These are phyloP conservation scores for Podocnemis expansa DNA, from an alignment of 2,113 vertebrate species.

Conservation along the genomic window DNA sequence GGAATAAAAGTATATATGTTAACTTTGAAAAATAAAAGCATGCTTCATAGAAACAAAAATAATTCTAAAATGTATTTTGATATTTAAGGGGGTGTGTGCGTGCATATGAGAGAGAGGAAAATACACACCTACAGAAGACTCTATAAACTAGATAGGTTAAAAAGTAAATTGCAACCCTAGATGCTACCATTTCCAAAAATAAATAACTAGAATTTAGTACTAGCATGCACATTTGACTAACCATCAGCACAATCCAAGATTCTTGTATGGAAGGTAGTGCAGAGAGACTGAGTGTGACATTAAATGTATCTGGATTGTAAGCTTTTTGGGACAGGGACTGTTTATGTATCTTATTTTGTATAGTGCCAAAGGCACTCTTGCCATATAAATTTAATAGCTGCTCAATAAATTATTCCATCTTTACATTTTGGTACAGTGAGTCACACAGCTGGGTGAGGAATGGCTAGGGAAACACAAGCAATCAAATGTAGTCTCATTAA, in stretches of 20 bases:
- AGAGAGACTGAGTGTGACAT: not conserved
- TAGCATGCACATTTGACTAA: not conserved
- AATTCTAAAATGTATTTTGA: not conserved
- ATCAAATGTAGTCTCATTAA: constrained; percentile 14
- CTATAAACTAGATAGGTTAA: not conserved
- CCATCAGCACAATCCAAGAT: not conserved
- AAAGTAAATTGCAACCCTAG: not conserved
- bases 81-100: not conserved
- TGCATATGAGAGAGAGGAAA: too few relatives aligned
- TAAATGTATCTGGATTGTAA: not conserved
- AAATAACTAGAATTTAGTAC: not conserved
- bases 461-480: constrained; percentile 6
- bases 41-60: not conserved
- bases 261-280: rapidly evolving
- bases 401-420: not conserved
- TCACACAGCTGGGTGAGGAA: not conserved
- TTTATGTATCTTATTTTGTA: not conserved
- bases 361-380: not conserved
- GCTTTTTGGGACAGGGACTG: not conserved
- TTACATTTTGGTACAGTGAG: not conserved
- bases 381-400: not conserved
- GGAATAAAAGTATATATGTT: not conserved
- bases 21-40: not conserved
- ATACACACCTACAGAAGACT: not conserved
- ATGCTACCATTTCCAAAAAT: not conserved